Conservation (phyloP, 2,797 vertebrate genomes). For the Acanthurus tractus region DNA sequence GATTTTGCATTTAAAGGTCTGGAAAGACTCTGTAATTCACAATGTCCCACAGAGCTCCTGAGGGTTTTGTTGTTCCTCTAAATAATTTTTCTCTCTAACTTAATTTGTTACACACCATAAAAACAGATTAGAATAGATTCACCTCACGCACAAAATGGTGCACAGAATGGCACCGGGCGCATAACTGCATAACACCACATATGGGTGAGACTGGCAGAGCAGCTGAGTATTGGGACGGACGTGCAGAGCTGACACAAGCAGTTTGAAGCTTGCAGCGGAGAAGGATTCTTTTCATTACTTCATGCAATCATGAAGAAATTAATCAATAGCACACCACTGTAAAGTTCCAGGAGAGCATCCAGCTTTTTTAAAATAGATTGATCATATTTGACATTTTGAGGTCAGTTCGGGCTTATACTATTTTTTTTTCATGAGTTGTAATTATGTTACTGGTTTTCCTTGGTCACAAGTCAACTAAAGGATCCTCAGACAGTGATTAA, state of each 20-base stretch:
- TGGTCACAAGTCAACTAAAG: too few relatives aligned
- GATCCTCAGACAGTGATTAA: too few relatives aligned
- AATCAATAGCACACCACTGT: background rate
- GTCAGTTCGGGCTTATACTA: too few relatives aligned
- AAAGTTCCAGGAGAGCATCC: background rate
- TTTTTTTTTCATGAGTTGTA: background rate
- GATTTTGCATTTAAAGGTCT: constrained; percentile 42
- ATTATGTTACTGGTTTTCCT: background rate
- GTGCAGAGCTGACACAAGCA: constrained; percentile 49
- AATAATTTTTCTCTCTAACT: constrained; percentile 44
- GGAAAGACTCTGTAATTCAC: constrained; percentile 53
- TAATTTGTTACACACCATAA: constrained; percentile 60
- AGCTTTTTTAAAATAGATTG: background rate
- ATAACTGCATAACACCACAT: constrained; percentile 26
- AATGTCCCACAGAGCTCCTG: constrained; percentile 51
- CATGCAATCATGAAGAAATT: background rate
- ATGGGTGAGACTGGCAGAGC: constrained; percentile 30
- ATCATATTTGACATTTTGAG: background rate
- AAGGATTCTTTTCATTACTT: background rate
- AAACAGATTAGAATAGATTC: constrained; percentile 39
- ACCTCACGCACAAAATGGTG: constrained; percentile 36
- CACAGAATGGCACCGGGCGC: constrained; percentile 11
- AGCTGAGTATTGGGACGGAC: constrained; percentile 19
- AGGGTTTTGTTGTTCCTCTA: constrained; percentile 53
- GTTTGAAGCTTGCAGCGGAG: constrained; percentile 12